phyloP scores from a whole-genome alignment of 2,113 vertebrate species.

The Notechis scutatus region DNA sequence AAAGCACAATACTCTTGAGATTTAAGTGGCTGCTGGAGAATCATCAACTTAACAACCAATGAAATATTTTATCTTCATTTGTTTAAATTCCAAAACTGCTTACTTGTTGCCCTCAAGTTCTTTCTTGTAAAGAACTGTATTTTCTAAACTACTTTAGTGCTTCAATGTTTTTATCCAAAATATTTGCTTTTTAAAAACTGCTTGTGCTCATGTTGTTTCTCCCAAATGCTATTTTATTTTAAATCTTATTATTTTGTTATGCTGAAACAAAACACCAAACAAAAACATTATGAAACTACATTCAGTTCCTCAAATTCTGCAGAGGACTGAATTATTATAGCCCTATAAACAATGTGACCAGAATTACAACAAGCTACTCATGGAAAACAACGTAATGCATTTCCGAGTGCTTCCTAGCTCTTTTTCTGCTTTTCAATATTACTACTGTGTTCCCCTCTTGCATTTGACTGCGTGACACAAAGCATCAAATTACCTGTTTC shows the following conservation, averaged over 20 bases:
- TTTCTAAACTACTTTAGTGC: background rate
- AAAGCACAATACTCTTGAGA: background rate
- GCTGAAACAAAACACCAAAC: background rate
- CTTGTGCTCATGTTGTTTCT: background rate
- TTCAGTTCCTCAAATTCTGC: background rate
- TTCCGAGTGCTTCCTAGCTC: conserved; percentile 51
- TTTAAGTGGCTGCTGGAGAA: background rate
- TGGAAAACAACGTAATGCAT: conserved; percentile 21
- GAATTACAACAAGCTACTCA: background rate
- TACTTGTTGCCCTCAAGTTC: background rate
- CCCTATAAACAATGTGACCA: background rate
- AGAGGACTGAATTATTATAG: background rate
- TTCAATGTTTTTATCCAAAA: background rate
- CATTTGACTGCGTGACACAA: conserved; percentile 49
- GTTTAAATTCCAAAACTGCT: background rate
- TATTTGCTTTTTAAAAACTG: background rate
- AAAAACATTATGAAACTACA: background rate
- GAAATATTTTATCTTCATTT: background rate
- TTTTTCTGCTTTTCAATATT: conserved; percentile 41
- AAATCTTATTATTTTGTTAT: background rate
- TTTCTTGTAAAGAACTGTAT: background rate
- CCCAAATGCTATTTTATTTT: background rate
- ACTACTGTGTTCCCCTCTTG: conserved; percentile 42
- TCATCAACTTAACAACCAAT: background rate
- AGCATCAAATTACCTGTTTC: conserved; percentile 46